Evolutionary conservation across 2,113 vertebrate genomes (phyloP).

Genomic region (Indicator maculatus): DNA sequence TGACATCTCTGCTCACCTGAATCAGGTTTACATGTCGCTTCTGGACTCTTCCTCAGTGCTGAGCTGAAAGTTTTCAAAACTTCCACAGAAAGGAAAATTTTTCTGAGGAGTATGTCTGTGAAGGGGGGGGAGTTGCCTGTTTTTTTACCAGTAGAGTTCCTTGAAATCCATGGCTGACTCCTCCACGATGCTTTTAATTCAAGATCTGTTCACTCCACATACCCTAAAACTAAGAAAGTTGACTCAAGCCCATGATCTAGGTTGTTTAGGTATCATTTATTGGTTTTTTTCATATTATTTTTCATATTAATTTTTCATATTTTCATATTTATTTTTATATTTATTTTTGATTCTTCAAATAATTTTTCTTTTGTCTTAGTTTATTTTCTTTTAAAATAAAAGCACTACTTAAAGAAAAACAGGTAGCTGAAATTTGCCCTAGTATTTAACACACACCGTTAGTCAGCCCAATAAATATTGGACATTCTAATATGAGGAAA

Average conservation of each 20-base stretch:
- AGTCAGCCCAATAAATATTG: not conserved
- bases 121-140: not conserved
- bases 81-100: not conserved
- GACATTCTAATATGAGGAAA: not conserved
- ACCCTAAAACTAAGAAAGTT: not conserved
- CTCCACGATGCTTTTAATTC: not conserved
- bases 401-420: not conserved
- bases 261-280: not conserved
- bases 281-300: not conserved
- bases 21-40: not conserved
- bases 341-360: too few relatives aligned
- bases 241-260: not conserved
- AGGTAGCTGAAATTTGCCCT: not conserved
- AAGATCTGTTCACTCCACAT: not conserved
- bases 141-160: not conserved
- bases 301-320: too few relatives aligned
- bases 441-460: not conserved
- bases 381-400: not conserved
- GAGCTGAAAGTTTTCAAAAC: not conserved
- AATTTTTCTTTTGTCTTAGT: not conserved
- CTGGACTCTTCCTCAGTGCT: not conserved
- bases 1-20: not conserved
- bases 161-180: not conserved
- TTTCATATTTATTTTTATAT: too few relatives aligned
- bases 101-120: not conserved